Evolutionary conservation across 2,797 vertebrate species (phyloP), one percentile per base, ranked within the genome.

Genomic region (Catostomus latipinnis): DNA sequence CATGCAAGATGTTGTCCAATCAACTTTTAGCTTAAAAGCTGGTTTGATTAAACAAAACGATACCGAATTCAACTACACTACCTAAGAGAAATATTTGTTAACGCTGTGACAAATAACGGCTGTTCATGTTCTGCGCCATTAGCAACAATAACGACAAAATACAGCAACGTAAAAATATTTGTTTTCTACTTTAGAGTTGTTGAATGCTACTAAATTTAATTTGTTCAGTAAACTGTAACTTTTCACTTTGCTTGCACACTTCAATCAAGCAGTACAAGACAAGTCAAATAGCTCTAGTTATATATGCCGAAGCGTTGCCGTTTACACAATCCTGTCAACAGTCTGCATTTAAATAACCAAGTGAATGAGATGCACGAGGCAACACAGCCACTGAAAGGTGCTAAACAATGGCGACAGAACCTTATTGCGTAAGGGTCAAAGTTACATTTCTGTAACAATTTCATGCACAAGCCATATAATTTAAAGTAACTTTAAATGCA

Each of bases 371-470:
- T 56, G 60, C 71, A 82, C 18, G 8, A 4, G 58, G 78, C 13
- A 34, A 57, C 74, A 72, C 56, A 48, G 52, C 52, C 54, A 54
- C 66, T 62, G 48, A 50, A 52, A 78, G 52, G 79, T 68, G 70
- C 71, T 74, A 78, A 66, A 91, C 91, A 74, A 91, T 93, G 68
- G 12, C 50, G 57, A 48, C 9, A 14, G 50, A 63, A 50, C 6
- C 16, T 34, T 8, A 69, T 18, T 62, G 48, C 54, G 13, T 6
- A 62, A 63, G 34, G 8, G 52, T 52, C 46, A 52, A 22, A 46
- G 5, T 71, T 11, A 60, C n/a, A 74, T 22, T 48, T 48, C 6
- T 16, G 13, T 9, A n/a, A n/a, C n/a, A 45, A 52, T 63, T 54
- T 50, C 3, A 45, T 65, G 12, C 6, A 53, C 0, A 5, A 43